These are phyloP conservation scores for Syritta pipiens DNA, from an alignment of 2,888 invertebrate genomes.

Conservation along the genomic window DNA sequence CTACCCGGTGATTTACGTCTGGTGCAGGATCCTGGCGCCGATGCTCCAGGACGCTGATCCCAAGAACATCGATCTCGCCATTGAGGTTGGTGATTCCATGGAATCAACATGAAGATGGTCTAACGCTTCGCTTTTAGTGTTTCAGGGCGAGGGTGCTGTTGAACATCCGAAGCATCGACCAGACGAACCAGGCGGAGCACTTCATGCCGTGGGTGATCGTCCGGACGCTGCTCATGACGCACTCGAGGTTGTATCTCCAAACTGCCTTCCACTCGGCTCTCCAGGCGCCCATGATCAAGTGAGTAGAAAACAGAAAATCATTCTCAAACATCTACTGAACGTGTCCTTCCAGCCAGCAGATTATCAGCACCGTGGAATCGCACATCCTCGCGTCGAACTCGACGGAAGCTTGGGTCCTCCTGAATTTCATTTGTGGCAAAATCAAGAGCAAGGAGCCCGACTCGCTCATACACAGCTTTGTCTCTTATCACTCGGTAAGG, in stretches of 20 bases:
- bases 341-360: slow-evolving; percentile 71
- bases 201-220: slow-evolving; percentile 78
- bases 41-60: slow-evolving; percentile 76
- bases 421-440: slow-evolving; percentile 77
- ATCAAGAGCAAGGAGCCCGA: slow-evolving; percentile 75
- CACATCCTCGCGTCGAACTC: slow-evolving; percentile 77
- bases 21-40: slow-evolving; percentile 77
- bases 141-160: slow-evolving; percentile 75
- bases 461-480: slow-evolving; percentile 75
- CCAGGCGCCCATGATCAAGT: slow-evolving; percentile 67
- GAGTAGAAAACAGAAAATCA: slow-evolving; percentile 4
- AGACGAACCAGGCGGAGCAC: slow-evolving; percentile 76
- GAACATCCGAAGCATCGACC: slow-evolving; percentile 76
- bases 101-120: not conserved
- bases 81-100: slow-evolving; percentile 72
- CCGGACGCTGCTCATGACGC: slow-evolving; percentile 73
- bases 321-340: not conserved
- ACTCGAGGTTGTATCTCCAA: slow-evolving; percentile 76
- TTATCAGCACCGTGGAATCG: slow-evolving; percentile 76
- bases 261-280: slow-evolving; percentile 73
- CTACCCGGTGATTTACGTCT: slow-evolving; percentile 76
- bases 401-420: slow-evolving; percentile 78
- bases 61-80: slow-evolving; percentile 74
- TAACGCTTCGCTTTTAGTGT: slow-evolving; percentile 71
- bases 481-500: slow-evolving; percentile 73